phyloP scores from a whole-genome alignment of 2,888 invertebrate genomes.

The Agonopterix subpropinquella region DNA sequence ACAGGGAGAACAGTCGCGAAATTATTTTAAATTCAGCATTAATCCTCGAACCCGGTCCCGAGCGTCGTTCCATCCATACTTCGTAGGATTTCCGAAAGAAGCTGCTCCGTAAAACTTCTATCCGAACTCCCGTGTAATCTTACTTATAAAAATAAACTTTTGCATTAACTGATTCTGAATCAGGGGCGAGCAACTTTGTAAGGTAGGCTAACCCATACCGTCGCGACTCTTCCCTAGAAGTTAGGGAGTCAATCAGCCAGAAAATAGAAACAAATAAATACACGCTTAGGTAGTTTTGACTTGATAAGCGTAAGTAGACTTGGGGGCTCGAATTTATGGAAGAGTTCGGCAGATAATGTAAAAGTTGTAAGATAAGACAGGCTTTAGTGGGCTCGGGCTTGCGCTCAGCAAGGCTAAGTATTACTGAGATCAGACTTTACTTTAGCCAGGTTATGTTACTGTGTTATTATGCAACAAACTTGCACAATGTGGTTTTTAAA shows the following conservation, averaged over 20 bases:
- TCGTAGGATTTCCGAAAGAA: constrained; percentile 67
- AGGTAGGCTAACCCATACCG: constrained; percentile 53
- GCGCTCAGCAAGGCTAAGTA: constrained; percentile 44
- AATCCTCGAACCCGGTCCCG: constrained; percentile 57
- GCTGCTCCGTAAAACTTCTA: constrained; percentile 64
- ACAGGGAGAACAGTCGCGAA: constrained; percentile 45
- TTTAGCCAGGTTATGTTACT: constrained; percentile 36
- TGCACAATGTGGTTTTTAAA: constrained; percentile 4
- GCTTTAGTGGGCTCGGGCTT: constrained; percentile 46
- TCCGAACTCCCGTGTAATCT: constrained; percentile 71
- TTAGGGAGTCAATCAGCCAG: constrained; percentile 62
- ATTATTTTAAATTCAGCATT: constrained; percentile 70
- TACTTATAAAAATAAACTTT: constrained; percentile 78
- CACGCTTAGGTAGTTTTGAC: constrained; percentile 67
- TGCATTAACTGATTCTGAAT: constrained; percentile 76
- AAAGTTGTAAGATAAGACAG: constrained; percentile 65
- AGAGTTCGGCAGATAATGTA: constrained; percentile 62
- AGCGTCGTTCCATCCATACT: constrained; percentile 62
- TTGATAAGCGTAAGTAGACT: constrained; percentile 64
- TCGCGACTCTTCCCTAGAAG: constrained; percentile 44
- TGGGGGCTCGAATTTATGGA: constrained; percentile 59
- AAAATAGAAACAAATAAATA: constrained; percentile 73
- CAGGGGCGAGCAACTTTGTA: constrained; percentile 53
- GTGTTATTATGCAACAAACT: constrained; percentile 26
- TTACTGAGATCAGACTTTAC: constrained; percentile 32